Evolutionary conservation across 1,140 invertebrate genomes (phyloP).

Genomic region (Odontomachus brunneus): DNA sequence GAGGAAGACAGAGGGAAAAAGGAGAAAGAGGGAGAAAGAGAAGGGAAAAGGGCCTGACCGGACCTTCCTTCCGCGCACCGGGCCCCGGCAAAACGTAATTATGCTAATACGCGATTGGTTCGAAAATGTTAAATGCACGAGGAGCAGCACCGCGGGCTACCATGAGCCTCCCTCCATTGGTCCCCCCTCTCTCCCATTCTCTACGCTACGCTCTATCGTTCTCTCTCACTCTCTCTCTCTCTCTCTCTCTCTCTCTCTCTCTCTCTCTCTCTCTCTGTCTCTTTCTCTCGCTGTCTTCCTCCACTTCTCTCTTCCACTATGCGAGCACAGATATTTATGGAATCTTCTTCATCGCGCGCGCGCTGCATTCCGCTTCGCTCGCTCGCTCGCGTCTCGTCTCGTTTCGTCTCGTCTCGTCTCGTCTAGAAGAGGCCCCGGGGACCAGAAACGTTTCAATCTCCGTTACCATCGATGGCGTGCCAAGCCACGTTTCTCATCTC

Average conservation of each 20-base stretch:
- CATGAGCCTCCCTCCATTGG: slow-evolving; percentile 72
- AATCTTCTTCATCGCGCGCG: slow-evolving; percentile 76
- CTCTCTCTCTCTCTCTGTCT: slow-evolving; percentile 28
- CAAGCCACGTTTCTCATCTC: slow-evolving; percentile 65
- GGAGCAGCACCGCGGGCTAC: slow-evolving; percentile 80
- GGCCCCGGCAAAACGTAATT: slow-evolving; percentile 81
- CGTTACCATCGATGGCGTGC: slow-evolving; percentile 71
- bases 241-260: slow-evolving; percentile 30
- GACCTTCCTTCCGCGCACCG: slow-evolving; percentile 71
- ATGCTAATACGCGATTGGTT: slow-evolving; percentile 85
- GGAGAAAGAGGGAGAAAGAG: slow-evolving; percentile 36
- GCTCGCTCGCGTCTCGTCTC: slow-evolving; percentile 1
- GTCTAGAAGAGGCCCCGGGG: slow-evolving; percentile 53
- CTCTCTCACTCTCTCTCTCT: slow-evolving; percentile 16
- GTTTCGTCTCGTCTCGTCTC: slow-evolving; percentile 52
- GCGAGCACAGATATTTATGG: slow-evolving; percentile 77
- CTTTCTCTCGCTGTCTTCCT: background rate
- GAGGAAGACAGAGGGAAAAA: background rate
- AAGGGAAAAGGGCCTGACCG: slow-evolving; percentile 41
- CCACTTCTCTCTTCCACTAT: slow-evolving; percentile 14
- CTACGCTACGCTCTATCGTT: slow-evolving; percentile 48
- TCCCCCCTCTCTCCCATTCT: slow-evolving; percentile 46
- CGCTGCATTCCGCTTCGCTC: slow-evolving; percentile 71
- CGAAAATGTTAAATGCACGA: slow-evolving; percentile 81
- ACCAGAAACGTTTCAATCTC: slow-evolving; percentile 76